Conservation (phyloP, 2,113 vertebrate genomes). For the Saguinus imperator region DNA sequence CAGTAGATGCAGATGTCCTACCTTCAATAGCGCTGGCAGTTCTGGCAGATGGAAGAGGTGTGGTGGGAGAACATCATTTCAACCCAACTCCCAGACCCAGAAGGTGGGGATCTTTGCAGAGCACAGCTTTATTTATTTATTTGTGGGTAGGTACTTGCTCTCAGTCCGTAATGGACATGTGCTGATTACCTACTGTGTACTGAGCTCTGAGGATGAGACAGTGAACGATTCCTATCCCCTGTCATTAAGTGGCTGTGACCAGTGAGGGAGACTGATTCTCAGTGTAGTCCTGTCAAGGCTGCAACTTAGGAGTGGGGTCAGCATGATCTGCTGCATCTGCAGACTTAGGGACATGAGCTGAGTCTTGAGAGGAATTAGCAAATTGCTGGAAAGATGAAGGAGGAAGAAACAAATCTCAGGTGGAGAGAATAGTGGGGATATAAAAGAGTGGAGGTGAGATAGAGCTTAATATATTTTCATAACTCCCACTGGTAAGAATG, state of each 20-base stretch:
- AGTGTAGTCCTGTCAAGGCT: rapidly evolving
- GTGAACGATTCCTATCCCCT: background rate
- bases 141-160: background rate
- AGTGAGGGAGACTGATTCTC: background rate
- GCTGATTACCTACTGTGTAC: background rate
- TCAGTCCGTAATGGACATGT: background rate
- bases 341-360: background rate
- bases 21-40: background rate
- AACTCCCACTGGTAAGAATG: background rate
- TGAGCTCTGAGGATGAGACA: background rate
- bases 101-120: background rate
- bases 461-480: background rate
- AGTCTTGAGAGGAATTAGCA: background rate
- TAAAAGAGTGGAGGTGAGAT: background rate
- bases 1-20: background rate
- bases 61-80: background rate
- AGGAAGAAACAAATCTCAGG: background rate
- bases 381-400: background rate
- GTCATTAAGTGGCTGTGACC: background rate
- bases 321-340: background rate
- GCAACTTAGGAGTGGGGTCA: too few relatives aligned
- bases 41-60: background rate
- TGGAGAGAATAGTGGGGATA: background rate
- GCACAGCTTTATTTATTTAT: background rate
- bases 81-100: rapidly evolving